These are phyloP conservation scores for Verasper variegatus DNA, from an alignment of 2,113 vertebrate genomes.

Conservation along the genomic window DNA sequence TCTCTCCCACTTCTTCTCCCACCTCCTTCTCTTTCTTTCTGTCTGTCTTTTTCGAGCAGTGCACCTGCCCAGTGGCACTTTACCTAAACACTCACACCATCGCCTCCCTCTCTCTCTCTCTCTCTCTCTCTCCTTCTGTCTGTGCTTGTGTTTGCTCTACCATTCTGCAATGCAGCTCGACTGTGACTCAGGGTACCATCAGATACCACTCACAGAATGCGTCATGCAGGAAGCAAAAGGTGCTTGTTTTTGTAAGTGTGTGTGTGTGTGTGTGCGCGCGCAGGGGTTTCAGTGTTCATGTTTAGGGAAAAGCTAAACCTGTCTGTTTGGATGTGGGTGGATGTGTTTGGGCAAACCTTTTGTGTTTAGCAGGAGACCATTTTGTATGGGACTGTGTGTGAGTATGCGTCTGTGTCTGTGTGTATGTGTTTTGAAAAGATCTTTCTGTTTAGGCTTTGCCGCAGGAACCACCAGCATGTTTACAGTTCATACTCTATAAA, in stretches of 20 bases:
- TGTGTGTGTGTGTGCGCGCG: constrained; percentile 13
- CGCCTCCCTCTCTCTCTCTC: neutral
- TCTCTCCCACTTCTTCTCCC: constrained; percentile 28
- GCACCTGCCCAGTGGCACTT: constrained; percentile 71
- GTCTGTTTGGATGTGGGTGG: constrained; percentile 71
- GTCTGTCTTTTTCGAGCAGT: constrained; percentile 40
- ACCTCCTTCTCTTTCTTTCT: constrained; percentile 9
- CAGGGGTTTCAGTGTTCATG: constrained; percentile 35
- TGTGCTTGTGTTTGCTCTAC: constrained; percentile 50
- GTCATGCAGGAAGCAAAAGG: constrained; percentile 71
- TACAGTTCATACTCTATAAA: constrained; percentile 61
- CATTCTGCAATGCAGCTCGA: constrained; percentile 71
- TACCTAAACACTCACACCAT: constrained; percentile 11
- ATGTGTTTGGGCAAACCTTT: constrained; percentile 71
- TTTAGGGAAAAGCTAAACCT: constrained; percentile 58
- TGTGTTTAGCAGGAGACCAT: constrained; percentile 59
- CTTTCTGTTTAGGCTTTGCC: constrained; percentile 49
- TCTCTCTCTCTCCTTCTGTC: neutral
- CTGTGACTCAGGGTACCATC: constrained; percentile 75
- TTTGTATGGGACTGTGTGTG: constrained; percentile 23
- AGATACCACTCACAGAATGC: constrained; percentile 74
- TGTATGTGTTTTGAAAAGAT: constrained; percentile 46
- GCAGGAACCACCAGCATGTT: constrained; percentile 55
- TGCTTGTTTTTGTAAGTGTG: constrained; percentile 63
- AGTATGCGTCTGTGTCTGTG: neutral